These are phyloP conservation scores for Knipowitschia caucasica DNA, from an alignment of 2,797 vertebrate genomes.

Conservation along the genomic window DNA sequence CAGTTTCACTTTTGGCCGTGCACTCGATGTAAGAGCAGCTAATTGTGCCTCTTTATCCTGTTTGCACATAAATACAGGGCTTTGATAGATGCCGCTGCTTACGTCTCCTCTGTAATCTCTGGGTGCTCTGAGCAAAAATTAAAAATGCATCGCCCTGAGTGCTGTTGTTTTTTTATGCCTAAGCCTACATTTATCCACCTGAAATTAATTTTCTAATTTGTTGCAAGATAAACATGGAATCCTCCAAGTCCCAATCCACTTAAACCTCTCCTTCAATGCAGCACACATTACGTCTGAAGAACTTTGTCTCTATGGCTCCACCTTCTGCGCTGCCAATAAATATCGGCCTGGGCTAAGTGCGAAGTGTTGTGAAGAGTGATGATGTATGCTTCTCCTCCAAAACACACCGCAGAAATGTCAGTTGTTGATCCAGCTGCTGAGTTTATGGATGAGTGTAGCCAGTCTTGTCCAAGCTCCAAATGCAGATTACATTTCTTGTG, in stretches of 20 bases:
- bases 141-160: conserved; percentile 55
- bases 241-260: conserved; percentile 61
- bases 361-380: conserved; percentile 31
- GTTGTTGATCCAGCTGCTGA: conserved; percentile 10
- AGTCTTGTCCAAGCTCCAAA: neutral
- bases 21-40: conserved; percentile 16
- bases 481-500: neutral
- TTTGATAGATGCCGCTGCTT: conserved; percentile 60
- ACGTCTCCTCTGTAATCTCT: conserved; percentile 63
- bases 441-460: conserved; percentile 12
- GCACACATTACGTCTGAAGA: conserved; percentile 53
- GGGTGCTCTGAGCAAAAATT: conserved; percentile 48
- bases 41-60: conserved; percentile 33
- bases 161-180: conserved; percentile 58
- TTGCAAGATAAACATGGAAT: conserved; percentile 69
- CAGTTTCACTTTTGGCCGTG: conserved; percentile 25
- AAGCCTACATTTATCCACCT: conserved; percentile 63
- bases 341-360: conserved; percentile 36
- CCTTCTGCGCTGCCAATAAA: conserved; percentile 33
- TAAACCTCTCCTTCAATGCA: conserved; percentile 50
- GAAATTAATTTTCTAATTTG: conserved; percentile 71
- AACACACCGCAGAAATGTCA: conserved; percentile 19
- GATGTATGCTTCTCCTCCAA: neutral
- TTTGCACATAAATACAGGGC: conserved; percentile 44
- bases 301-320: conserved; percentile 51